Conservation (phyloP, 2,113 vertebrate genomes). For the Globicephala melas region DNA sequence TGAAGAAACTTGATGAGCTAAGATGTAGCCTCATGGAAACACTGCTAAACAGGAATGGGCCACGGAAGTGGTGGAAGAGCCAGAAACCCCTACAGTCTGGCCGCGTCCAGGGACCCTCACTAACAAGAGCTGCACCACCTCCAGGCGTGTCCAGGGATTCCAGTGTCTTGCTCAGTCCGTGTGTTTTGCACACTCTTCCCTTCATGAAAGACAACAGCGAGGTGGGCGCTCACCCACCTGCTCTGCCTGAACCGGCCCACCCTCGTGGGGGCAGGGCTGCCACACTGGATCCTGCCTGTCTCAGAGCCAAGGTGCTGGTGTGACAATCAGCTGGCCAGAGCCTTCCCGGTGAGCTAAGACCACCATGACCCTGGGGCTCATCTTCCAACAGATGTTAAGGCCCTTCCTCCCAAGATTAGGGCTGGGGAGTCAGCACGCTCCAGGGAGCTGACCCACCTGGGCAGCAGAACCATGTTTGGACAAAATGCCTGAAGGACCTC, state of each 20-base stretch:
- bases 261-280: no score
- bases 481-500: neutral
- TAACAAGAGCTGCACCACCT: neutral
- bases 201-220: neutral
- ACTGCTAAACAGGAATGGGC: neutral
- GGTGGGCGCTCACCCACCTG: neutral
- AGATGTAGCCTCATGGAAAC: neutral
- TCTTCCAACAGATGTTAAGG: neutral
- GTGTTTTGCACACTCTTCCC: no score
- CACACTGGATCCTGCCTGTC: neutral
- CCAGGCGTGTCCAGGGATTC: neutral
- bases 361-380: neutral
- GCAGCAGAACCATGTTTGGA: no score
- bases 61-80: neutral
- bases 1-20: neutral
- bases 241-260: neutral
- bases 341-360: neutral
- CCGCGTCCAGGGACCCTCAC: accelerated
- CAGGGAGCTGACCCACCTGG: neutral
- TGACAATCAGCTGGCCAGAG: neutral
- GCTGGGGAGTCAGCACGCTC: neutral
- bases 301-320: neutral
- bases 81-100: neutral
- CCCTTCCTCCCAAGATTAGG: neutral
- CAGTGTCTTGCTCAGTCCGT: neutral